These are phyloP conservation scores for Drosophila birchii DNA, from an alignment of 2,888 invertebrate species.

Conservation along the genomic window DNA sequence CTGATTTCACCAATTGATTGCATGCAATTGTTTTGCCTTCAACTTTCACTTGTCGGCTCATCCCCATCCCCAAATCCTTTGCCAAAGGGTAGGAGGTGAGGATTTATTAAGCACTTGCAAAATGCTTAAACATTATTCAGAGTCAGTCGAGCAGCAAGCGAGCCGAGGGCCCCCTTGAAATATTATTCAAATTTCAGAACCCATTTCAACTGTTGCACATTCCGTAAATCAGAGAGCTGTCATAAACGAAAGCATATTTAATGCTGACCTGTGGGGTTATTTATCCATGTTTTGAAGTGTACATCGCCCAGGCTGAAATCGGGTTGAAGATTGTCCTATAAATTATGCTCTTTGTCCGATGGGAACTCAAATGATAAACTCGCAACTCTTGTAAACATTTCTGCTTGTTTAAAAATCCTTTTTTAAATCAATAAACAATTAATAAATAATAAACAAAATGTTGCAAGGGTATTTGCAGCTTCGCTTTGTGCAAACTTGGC, in stretches of 20 bases:
- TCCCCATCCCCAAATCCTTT: slow-evolving; percentile 4
- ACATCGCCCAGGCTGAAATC: not conserved
- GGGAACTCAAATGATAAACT: not conserved
- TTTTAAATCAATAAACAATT: slow-evolving; percentile 6
- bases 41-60: slow-evolving; percentile 34
- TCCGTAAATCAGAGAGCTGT: slow-evolving; percentile 16
- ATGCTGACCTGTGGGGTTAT: slow-evolving; percentile 1
- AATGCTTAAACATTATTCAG: slow-evolving; percentile 24
- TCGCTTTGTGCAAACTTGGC: slow-evolving; percentile 2
- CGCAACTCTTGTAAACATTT: not conserved
- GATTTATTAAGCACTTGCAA: slow-evolving; percentile 15
- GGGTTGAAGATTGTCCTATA: not conserved
- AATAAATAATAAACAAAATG: not conserved
- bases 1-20: slow-evolving; percentile 43
- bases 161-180: not conserved
- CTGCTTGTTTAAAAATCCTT: not conserved
- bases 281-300: not conserved
- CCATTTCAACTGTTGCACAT: slow-evolving; percentile 35
- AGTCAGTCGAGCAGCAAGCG: not conserved
- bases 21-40: slow-evolving; percentile 46
- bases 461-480: slow-evolving; percentile 4
- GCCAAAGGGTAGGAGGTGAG: not conserved
- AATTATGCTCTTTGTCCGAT: not conserved
- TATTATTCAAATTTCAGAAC: slow-evolving; percentile 19
- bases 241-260: slow-evolving; percentile 12